Percentiles rank a stretch among this genome's conserved stretches.
Evolutionary conservation across 2,888 invertebrate species (phyloP).

Genomic region (Chouioia cunea): DNA sequence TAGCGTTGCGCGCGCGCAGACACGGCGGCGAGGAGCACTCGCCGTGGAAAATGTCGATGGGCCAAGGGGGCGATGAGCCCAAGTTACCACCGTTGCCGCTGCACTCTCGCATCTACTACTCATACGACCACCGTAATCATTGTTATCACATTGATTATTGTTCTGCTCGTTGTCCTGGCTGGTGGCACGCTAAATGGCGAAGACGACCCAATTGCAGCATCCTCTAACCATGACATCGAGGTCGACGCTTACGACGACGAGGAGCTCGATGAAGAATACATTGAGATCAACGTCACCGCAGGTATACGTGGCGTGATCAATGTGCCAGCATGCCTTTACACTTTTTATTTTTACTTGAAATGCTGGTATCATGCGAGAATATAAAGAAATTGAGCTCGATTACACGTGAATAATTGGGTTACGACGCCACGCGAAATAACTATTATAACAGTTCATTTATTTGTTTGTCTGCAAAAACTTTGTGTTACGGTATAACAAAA

Average conservation of each 20-base stretch:
- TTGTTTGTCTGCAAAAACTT: too few relatives aligned
- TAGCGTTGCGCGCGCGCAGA: conserved; percentile 47
- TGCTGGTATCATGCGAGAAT: neutral
- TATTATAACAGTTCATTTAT: too few relatives aligned
- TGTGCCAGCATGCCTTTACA: neutral
- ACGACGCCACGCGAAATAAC: too few relatives aligned
- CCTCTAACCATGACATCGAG: conserved; percentile 45
- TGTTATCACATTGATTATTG: neutral
- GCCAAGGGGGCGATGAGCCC: conserved; percentile 69
- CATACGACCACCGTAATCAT: neutral
- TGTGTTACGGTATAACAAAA: too few relatives aligned
- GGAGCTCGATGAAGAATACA: conserved; percentile 65
- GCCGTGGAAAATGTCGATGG: conserved; percentile 65
- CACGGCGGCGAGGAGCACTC: neutral
- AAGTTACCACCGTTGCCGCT: conserved; percentile 61
- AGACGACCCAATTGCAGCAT: conserved; percentile 32
- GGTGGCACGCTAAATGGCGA: neutral
- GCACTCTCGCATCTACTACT: conserved; percentile 56
- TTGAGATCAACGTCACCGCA: conserved; percentile 66
- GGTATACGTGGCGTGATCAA: conserved; percentile 56
- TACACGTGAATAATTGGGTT: too few relatives aligned
- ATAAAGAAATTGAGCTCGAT: too few relatives aligned
- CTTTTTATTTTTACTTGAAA: neutral
- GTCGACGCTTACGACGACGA: conserved; percentile 62
- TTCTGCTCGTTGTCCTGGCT: neutral